Base-by-base conservation (phyloP, 2,888 invertebrate genomes). In the Mythimna vitellina region DNA sequence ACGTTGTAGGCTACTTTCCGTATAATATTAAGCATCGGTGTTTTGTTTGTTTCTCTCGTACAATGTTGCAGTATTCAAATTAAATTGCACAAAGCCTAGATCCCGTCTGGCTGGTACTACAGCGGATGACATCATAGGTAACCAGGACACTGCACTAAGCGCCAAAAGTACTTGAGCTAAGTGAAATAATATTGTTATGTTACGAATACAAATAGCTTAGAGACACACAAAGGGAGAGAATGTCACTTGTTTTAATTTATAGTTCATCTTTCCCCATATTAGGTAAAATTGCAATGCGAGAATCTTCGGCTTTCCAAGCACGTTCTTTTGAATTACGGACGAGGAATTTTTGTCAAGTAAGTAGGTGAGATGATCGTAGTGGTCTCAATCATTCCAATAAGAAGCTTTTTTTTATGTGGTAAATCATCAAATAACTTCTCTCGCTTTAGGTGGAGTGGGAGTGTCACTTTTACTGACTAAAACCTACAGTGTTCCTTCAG, bases 161-260 rank as follows among this genome's bases (percentile, higher is more conserved):
- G 76, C 68, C 78, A 81, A 78, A 76, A 76, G 76, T 6, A 51
- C 35, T 49, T 49, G 56, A 46, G 46, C n/a, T 51, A 53, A 76
- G 35, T 74, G 51, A 65, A 76, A 74, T 74, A 66, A 49, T 29
- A 62, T 57, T 46, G 54, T 4, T 38, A 58, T 63, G 65, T 38
- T 29, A 56, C 7, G 78, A 69, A 81, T 81, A 78, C 78, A 60
- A 78, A 77, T 81, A 69, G 49, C 63, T 12, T 49, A 32, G 17
- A 46, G 46, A 20, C 25, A 25, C 22, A 57, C 46, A 35, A 42
- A 53, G 42, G 35, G 60, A 38, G 22, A 38, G 12, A 54, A 73
- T 62, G 42, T 56, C 51, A 10, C 53, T 49, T 38, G 20, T 75
- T 80, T 57, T 53, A 38, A 58, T 58, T 74, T 35, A 53, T 42